Evolutionary conservation across 2,113 vertebrate species (phyloP), one percentile per base, ranked within the genome.

Genomic region (Coracopsis vasa): DNA sequence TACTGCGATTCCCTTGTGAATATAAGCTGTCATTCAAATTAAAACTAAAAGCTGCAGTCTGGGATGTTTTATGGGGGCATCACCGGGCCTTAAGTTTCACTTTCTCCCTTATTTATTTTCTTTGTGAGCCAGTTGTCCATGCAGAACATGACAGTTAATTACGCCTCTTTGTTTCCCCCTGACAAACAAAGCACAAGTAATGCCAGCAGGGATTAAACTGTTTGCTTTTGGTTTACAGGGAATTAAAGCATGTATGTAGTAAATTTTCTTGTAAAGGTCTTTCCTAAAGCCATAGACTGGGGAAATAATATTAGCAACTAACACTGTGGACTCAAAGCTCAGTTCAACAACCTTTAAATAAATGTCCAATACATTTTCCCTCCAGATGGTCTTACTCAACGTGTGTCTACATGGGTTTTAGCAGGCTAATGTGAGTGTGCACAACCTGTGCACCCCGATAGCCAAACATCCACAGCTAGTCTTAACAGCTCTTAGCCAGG

Each of bases 171-270:
- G 77, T 95, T 95, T 96, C 85, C 64, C 80, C 94, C 87, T 96
- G 87, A 95, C 94, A 97, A 97, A 96, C 86, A 97, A 90, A 96
- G 85, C 33, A 3, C 47, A 80, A 92, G 80, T 85, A 95, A 94
- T 91, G 83, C 83, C 83, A 92, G 70, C 48, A 35, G 80, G 89
- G 97, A 97, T 97, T 96, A 97, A 97, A 92, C 33, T 94, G 87
- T 97, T 97, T 97, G 95, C 85, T 94, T 96, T 95, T 78, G 93
- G 92, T 97, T 97, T 97, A 97, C 95, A 97, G 93, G 94, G 97
- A 96, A 96, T 97, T 97, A 97, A 80, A 95, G 81, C 29, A 9
- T 37, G 42, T 88, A 60, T 78, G 90, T 66, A 92, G 91, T 86
- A 97, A 96, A 94, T 96, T 97, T 97, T 66, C 82, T 75, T 20